Base-by-base conservation (phyloP, 1,140 invertebrate genomes). In the Lepidurus arcticus region DNA sequence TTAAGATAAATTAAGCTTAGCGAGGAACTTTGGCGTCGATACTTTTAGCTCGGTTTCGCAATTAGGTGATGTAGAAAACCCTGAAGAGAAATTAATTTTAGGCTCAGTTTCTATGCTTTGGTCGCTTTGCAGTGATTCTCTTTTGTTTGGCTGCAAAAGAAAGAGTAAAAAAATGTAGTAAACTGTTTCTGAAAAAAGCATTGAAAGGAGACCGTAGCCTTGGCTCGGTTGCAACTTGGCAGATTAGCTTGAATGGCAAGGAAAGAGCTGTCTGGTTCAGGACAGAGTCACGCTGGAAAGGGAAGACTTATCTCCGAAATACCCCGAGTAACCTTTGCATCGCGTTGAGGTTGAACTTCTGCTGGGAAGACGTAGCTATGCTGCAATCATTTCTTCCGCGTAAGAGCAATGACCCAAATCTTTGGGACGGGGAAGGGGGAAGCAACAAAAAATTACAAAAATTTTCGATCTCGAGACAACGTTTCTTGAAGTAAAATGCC, bases 261-360 rank as follows among this genome's bases (percentile, higher is more conserved):
- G 53, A 21, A 16, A 11, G 45, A 65, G 21, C 53, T 65, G 53
- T 65, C 8, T 65, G 53, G 53, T 21, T 65, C n/a, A 21, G 53
- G 53, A 65, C 53, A 65, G 16, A n/a, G 53, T 65, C 53, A 65
- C 53, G n/a, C 53, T 65, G 21, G 16, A 65, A 34, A 34, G 21
- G 53, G 53, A 16, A 65, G 53, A 65, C 53, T 65, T 65, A 65
- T 65, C 53, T 21, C 53, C 53, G 21, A 65, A 65, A 65, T 65
- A 65, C 53, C 53, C 53, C 8, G 34, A 65, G 53, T 65, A n/a
- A 65, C 13, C 53, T 65, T 65, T n/a, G 53, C 6, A 65, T 65
- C 53, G 8, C 53, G 13, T 65, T n/a, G 21, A 21, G 13, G 16
- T 65, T 65, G 16, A n/a, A n/a, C 21, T 16, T 21, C 53, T 16